A percentile compares a stretch with the other conserved stretches of the same genome.
These are phyloP conservation scores for Epinephelus lanceolatus DNA, from an alignment of 2,113 vertebrate species.

Conservation along the genomic window DNA sequence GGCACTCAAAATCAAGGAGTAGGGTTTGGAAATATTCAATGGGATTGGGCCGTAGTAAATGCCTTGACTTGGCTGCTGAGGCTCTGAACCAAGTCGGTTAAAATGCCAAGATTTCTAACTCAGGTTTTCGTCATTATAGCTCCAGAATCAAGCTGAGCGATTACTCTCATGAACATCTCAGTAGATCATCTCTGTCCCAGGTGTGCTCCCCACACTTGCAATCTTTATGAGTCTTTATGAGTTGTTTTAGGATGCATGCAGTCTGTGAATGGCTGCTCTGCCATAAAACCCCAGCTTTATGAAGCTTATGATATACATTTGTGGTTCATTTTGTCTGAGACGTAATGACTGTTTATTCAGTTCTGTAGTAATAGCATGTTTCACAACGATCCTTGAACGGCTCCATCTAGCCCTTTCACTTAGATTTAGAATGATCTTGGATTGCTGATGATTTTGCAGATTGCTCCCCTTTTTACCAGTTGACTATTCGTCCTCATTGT, in stretches of 20 bases:
- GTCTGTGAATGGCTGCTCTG: neutral
- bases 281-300: constrained; percentile 1
- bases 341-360: neutral
- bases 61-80: neutral
- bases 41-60: neutral
- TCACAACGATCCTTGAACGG: neutral
- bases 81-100: neutral
- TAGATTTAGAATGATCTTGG: constrained; percentile 15
- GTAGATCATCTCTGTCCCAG: neutral
- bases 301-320: constrained; percentile 9
- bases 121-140: neutral
- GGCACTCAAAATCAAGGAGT: too few relatives aligned
- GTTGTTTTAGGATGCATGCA: neutral
- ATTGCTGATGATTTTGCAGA: constrained; percentile 23
- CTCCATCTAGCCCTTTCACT: constrained; percentile 18
- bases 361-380: constrained; percentile 9
- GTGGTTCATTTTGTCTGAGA: constrained; percentile 5
- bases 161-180: neutral
- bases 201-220: neutral
- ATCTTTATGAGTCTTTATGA: neutral
- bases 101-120: neutral
- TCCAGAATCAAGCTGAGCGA: neutral
- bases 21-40: too few relatives aligned
- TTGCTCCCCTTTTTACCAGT: constrained; percentile 3
- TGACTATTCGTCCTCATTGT: constrained; percentile 27